Evolutionary conservation across 2,113 vertebrate genomes (phyloP).

Genomic region (Sinosuthora webbiana): DNA sequence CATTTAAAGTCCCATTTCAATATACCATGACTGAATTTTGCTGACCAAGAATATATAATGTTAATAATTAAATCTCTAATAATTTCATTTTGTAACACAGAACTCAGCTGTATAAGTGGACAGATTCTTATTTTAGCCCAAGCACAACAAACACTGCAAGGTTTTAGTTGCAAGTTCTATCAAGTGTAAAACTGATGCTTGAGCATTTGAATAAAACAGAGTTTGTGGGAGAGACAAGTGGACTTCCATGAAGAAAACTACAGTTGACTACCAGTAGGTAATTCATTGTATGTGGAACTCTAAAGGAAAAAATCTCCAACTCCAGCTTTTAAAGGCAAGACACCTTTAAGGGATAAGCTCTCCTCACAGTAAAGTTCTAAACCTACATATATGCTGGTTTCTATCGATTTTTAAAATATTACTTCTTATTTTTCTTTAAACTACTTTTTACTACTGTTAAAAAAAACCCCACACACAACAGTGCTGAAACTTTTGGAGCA

Average conservation of each 20-base stretch:
- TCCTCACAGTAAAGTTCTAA: neutral
- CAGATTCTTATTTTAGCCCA: neutral
- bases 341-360: neutral
- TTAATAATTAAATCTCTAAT: neutral
- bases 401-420: rapidly evolving
- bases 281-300: neutral
- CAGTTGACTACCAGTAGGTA: neutral
- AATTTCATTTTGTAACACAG: neutral
- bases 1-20: neutral
- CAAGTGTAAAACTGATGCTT: neutral
- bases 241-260: neutral
- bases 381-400: neutral
- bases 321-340: neutral
- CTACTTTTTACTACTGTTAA: neutral
- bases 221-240: neutral
- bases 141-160: neutral
- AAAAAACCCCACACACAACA: rapidly evolving
- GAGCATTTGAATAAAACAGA: neutral
- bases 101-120: neutral
- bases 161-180: neutral
- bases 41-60: neutral
- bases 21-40: neutral
- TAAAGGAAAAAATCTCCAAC: neutral
- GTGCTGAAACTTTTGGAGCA: neutral
- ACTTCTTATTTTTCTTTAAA: neutral